These are phyloP conservation scores for Zygaena filipendulae DNA, from an alignment of 2,888 invertebrate genomes.

Conservation along the genomic window DNA sequence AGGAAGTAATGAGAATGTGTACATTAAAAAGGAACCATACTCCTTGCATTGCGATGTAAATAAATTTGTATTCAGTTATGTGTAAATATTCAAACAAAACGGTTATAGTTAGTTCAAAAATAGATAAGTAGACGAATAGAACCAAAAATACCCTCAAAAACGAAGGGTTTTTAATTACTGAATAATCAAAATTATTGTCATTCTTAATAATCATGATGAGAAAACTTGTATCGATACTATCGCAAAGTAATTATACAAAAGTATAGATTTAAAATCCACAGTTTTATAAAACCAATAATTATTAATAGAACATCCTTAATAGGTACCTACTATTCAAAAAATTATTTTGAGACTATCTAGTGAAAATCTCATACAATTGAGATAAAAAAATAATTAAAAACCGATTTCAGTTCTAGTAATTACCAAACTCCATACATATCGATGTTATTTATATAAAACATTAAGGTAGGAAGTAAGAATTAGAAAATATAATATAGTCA, in stretches of 20 bases:
- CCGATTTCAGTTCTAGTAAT: constrained; percentile 38
- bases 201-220: no score
- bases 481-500: constrained; percentile 57
- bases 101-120: constrained; percentile 33
- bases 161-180: constrained; percentile 36
- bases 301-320: no score
- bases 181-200: constrained; percentile 48
- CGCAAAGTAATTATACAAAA: no score
- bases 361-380: background rate
- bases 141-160: constrained; percentile 18
- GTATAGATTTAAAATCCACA: no score
- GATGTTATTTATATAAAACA: constrained; percentile 59
- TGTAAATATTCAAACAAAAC: constrained; percentile 46
- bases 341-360: no score
- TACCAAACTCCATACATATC: constrained; percentile 65
- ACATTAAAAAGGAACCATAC: constrained; percentile 62
- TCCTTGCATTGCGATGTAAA: constrained; percentile 62
- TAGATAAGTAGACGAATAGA: constrained; percentile 37
- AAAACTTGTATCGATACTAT: no score
- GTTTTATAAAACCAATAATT: no score
- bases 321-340: no score
- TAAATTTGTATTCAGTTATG: constrained; percentile 34
- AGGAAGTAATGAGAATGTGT: constrained; percentile 35
- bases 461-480: constrained; percentile 35
- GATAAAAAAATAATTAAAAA: constrained; percentile 3